Base-by-base conservation (phyloP, 1,140 invertebrate genomes). In the Megalopta genalis region DNA sequence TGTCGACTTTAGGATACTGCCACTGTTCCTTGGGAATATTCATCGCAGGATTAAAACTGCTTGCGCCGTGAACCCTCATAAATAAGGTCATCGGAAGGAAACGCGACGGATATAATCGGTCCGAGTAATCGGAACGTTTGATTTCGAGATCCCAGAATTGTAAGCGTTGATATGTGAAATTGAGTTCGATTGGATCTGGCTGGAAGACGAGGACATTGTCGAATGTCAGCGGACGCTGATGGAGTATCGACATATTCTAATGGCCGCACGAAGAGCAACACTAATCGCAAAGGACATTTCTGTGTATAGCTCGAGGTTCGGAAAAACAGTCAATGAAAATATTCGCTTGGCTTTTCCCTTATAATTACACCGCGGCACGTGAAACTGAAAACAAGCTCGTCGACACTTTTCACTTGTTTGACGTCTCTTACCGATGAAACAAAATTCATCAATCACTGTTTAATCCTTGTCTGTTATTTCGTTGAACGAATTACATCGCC, bases 181-280 rank as follows among this genome's bases (percentile, higher is more conserved):
- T 57, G 16, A 21, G 32, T 54, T n/a, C 49, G 49, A 69, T 59
- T 16, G 39, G 42, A 64, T 39, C 14, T 32, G 16, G 18, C 7
- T 21, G 32, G 18, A 39, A 64, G 21, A 37, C 54, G 54, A 21
- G 8, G 21, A 8, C 18, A 10, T 18, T 16, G 32, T 21, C 16
- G 10, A 9, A 3, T 7, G 16, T 27, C 10, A 9, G 27, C 57
- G 16, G 23, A 64, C 14, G 18, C 25, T 7, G n/a, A 65, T 6
- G 54, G 39, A 16, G 6, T 62, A 69, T 77, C 42, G 54, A 69
- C 54, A 27, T 49, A 60, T 69, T 59, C 39, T 60, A 69, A 77
- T 59, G 64, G 65, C 59, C 39, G n/a, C 65, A 25, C 46, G 32
- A 67, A 9, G 63, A 16, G 6, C 9, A 12, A 16, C 7, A 46